phyloP scores from a whole-genome alignment of 2,888 invertebrate species.

The Octonoba sinensis region DNA sequence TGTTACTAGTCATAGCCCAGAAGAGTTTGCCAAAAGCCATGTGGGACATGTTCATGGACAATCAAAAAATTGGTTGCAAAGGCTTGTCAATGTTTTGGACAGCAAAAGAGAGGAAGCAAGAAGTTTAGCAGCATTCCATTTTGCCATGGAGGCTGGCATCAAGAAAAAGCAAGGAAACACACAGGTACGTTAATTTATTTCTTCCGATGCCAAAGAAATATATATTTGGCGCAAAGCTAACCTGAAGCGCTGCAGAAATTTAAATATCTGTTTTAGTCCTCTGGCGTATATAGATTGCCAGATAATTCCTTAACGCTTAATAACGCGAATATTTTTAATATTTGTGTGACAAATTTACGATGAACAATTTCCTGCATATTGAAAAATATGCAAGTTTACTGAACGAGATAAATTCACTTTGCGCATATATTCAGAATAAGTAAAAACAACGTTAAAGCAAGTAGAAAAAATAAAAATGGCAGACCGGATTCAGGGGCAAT shows the following conservation, averaged over 20 bases:
- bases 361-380: too few relatives aligned
- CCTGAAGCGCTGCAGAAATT: neutral
- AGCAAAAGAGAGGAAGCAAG: slow-evolving; percentile 96
- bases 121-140: slow-evolving; percentile 95
- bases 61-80: slow-evolving; percentile 92
- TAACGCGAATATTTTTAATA: too few relatives aligned
- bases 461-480: too few relatives aligned
- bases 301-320: too few relatives aligned
- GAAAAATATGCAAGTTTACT: too few relatives aligned
- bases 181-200: slow-evolving; percentile 71
- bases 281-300: too few relatives aligned
- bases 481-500: too few relatives aligned
- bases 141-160: slow-evolving; percentile 99
- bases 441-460: too few relatives aligned
- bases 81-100: slow-evolving; percentile 92
- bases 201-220: neutral
- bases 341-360: too few relatives aligned
- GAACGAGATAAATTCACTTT: too few relatives aligned
- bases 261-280: too few relatives aligned
- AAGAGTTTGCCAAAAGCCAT: slow-evolving; percentile 92
- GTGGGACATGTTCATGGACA: slow-evolving; percentile 95
- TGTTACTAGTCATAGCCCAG: slow-evolving; percentile 92
- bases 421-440: too few relatives aligned
- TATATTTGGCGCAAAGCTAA: neutral
- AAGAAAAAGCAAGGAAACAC: slow-evolving; percentile 94